A percentile compares a stretch with the other conserved stretches of the same genome.
Evolutionary conservation across 2,113 vertebrate species (phyloP).

Genomic region (Oryzias curvinotus): DNA sequence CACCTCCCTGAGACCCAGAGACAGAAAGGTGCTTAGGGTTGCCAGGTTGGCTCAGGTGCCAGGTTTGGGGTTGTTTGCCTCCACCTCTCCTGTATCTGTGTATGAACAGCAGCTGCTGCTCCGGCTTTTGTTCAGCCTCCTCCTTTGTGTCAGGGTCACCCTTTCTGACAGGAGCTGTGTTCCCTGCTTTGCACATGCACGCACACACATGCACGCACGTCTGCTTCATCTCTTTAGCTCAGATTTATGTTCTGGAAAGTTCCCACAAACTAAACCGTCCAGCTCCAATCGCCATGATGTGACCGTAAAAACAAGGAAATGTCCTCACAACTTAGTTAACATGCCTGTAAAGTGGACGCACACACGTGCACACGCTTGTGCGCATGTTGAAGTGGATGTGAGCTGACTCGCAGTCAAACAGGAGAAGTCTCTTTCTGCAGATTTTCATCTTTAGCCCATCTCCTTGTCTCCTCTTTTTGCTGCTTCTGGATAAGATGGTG

Average conservation of each 20-base stretch:
- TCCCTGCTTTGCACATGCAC: background rate
- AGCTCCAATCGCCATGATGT: too few relatives aligned
- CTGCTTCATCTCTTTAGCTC: too few relatives aligned
- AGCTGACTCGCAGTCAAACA: constrained; percentile 26
- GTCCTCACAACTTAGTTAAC: too few relatives aligned
- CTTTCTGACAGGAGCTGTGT: constrained; percentile 12
- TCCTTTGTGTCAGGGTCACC: constrained; percentile 44
- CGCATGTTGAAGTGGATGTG: too few relatives aligned
- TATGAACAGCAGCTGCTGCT: too few relatives aligned
- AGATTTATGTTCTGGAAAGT: too few relatives aligned
- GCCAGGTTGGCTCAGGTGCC: constrained; percentile 23
- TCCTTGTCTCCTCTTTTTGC: background rate
- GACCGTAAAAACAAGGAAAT: too few relatives aligned
- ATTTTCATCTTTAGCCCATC: constrained; percentile 26
- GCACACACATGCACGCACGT: background rate
- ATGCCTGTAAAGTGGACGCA: constrained; percentile 3
- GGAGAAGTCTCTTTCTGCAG: constrained; percentile 35
- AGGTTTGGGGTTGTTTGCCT: constrained; percentile 3
- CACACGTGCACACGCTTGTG: background rate
- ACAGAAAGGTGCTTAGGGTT: constrained; percentile 8
- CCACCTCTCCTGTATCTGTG: too few relatives aligned
- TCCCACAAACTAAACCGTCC: too few relatives aligned
- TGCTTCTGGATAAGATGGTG: constrained; percentile 39
- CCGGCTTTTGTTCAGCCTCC: too few relatives aligned
- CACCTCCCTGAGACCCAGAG: constrained; percentile 1